These are phyloP conservation scores for Hemitrygon akajei DNA, from an alignment of 2,797 vertebrate species.

Conservation along the genomic window DNA sequence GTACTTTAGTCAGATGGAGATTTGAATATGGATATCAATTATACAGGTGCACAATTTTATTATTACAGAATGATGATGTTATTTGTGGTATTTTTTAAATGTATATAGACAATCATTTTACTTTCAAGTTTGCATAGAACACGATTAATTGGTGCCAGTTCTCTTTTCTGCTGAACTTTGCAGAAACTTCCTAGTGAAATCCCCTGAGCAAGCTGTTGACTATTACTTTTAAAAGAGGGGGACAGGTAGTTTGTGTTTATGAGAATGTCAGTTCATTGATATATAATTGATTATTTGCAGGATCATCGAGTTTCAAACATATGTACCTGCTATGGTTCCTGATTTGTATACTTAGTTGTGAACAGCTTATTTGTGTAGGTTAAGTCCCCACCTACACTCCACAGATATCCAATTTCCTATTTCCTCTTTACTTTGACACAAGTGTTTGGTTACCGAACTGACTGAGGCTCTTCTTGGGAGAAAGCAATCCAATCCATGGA, in stretches of 20 bases:
- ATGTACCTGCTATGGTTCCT: background rate
- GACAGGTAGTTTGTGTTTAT: background rate
- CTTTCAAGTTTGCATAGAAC: background rate
- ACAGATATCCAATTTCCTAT: slow-evolving; percentile 37
- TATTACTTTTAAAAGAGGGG: background rate
- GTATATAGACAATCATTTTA: background rate
- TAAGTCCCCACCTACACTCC: slow-evolving; percentile 32
- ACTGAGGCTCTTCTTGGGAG: slow-evolving; percentile 31
- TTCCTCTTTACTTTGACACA: slow-evolving; percentile 32
- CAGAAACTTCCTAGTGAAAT: background rate
- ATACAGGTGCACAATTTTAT: background rate
- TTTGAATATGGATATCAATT: background rate
- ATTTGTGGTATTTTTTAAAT: background rate
- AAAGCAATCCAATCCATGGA: slow-evolving; percentile 35
- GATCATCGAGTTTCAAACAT: slow-evolving; percentile 24
- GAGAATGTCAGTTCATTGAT: background rate
- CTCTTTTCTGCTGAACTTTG: background rate
- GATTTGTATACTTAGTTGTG: slow-evolving; percentile 30
- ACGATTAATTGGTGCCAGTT: slow-evolving; percentile 3
- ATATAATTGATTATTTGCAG: slow-evolving; percentile 28
- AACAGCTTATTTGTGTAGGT: slow-evolving; percentile 34
- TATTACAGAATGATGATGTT: background rate
- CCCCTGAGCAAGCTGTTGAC: background rate
- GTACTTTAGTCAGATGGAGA: background rate
- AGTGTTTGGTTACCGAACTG: slow-evolving; percentile 36